phyloP scores from a whole-genome alignment of 2,797 vertebrate genomes.

The Ciconia nigra region DNA sequence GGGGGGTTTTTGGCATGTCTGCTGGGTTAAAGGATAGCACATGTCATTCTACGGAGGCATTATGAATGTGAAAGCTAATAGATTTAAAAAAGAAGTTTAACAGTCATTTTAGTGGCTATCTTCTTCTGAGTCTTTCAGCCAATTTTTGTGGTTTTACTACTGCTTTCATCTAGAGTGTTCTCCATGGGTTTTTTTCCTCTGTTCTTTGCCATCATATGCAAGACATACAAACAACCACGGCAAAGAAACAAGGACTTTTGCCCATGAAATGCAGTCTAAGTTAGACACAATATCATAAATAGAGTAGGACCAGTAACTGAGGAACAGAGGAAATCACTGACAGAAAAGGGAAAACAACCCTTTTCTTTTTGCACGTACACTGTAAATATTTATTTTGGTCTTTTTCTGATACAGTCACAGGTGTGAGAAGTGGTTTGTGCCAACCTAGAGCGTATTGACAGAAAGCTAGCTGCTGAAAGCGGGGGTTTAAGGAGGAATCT shows the following conservation, averaged over 20 bases:
- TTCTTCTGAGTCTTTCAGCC: not conserved
- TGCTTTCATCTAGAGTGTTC: not conserved
- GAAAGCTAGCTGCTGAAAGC: conserved; percentile 15
- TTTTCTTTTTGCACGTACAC: conserved; percentile 48
- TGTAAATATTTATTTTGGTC: conserved; percentile 69
- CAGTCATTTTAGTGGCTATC: not conserved
- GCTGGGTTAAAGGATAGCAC: not conserved
- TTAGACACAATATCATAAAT: conserved; percentile 36
- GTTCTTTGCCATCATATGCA: not conserved
- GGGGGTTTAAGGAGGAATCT: conserved; percentile 12
- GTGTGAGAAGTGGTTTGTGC: conserved; percentile 51
- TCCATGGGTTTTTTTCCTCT: fast-evolving
- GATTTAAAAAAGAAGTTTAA: not conserved
- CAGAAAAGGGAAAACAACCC: conserved; percentile 54
- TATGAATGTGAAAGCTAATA: not conserved
- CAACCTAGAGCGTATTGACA: conserved; percentile 17
- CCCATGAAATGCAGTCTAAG: not conserved
- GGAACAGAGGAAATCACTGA: conserved; percentile 47
- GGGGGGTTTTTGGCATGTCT: not conserved
- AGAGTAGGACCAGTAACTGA: conserved; percentile 5
- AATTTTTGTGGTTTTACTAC: not conserved
- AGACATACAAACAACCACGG: not conserved
- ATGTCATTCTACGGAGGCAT: not conserved
- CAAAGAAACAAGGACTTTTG: not conserved
- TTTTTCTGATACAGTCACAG: conserved; percentile 36